These are phyloP conservation scores for Acronicta leporina DNA, from an alignment of 2,888 invertebrate genomes.

Conservation along the genomic window DNA sequence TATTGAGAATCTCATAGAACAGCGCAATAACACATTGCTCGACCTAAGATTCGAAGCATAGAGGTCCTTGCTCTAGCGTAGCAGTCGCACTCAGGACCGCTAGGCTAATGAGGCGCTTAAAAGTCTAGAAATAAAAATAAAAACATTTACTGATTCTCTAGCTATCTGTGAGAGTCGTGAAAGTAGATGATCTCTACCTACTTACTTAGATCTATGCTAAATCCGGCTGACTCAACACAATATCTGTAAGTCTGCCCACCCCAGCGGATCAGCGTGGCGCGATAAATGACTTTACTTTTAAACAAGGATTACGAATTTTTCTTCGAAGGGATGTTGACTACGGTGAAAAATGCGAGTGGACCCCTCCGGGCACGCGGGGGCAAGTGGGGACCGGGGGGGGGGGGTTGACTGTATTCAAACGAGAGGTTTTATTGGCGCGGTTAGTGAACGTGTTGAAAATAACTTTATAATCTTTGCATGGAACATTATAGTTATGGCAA, in stretches of 20 bases:
- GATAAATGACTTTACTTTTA: constrained; percentile 78
- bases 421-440: constrained; percentile 47
- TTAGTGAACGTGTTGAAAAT: constrained; percentile 38
- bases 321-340: constrained; percentile 36
- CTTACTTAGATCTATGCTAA: background rate
- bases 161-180: no score
- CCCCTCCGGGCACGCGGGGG: constrained; percentile 10
- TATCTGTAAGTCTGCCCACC: constrained; percentile 20
- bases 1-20: no score
- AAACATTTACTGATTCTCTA: no score
- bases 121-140: no score
- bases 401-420: constrained; percentile 36
- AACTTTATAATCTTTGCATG: no score
- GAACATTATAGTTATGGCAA: no score
- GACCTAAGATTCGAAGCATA: no score
- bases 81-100: no score
- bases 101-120: no score
- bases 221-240: constrained; percentile 20
- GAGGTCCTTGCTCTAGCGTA: no score
- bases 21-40: no score
- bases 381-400: constrained; percentile 4
- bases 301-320: constrained; percentile 68
- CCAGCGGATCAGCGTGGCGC: constrained; percentile 42
- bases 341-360: constrained; percentile 46
- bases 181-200: background rate